Evolutionary conservation across 2,888 invertebrate species (phyloP).

Genomic region (Coelinius sp.): DNA sequence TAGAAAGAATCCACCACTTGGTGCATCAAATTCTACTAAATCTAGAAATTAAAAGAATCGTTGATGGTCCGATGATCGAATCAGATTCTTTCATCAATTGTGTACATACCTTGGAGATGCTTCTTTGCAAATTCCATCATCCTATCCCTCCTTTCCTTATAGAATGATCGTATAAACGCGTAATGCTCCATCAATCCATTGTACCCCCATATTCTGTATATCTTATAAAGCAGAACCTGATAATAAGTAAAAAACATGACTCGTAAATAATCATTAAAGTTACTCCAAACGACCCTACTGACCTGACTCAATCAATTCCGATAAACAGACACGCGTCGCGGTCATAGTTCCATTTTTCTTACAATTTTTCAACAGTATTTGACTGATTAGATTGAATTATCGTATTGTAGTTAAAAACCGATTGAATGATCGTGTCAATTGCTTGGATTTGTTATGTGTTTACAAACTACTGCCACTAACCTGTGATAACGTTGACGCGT

Average conservation of each 20-base stretch:
- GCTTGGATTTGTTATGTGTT: neutral
- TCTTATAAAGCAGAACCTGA: slow-evolving; percentile 75
- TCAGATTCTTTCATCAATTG: neutral
- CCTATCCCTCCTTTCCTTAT: slow-evolving; percentile 76
- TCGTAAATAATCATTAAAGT: neutral
- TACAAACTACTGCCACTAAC: slow-evolving; percentile 62
- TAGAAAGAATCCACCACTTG: slow-evolving; percentile 83
- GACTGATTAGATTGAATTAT: slow-evolving; percentile 1
- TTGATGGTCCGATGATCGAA: neutral
- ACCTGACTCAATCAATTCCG: slow-evolving; percentile 37
- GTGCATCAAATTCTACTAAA: slow-evolving; percentile 78
- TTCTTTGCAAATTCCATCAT: slow-evolving; percentile 76
- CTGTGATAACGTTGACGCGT: slow-evolving; percentile 78
- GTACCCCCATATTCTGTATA: slow-evolving; percentile 76
- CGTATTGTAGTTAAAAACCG: neutral
- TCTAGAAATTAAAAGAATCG: slow-evolving; percentile 62
- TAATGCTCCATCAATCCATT: slow-evolving; percentile 77
- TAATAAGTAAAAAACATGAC: too few species aligned
- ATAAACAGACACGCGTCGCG: slow-evolving; percentile 62
- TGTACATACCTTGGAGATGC: slow-evolving; percentile 72
- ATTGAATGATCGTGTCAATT: slow-evolving; percentile 14
- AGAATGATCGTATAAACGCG: slow-evolving; percentile 75
- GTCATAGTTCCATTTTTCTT: slow-evolving; percentile 43
- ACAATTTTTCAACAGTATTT: neutral
- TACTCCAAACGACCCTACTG: slow-evolving; percentile 19